Evolutionary conservation across 2,888 invertebrate genomes (phyloP).

Genomic region (Andrena trimmerana): DNA sequence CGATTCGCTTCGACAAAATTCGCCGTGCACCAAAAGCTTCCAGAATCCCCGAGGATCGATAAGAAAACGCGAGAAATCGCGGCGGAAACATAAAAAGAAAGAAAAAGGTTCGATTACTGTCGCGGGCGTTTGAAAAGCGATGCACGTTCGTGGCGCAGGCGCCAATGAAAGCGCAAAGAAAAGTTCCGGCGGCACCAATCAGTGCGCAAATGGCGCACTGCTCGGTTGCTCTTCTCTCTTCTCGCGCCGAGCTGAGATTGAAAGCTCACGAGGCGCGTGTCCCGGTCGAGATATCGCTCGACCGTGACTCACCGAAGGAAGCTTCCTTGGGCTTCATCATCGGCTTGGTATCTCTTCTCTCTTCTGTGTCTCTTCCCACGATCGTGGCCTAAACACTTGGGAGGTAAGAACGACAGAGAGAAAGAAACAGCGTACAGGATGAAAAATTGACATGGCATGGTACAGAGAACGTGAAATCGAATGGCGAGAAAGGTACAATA

Average conservation of each 20-base stretch:
- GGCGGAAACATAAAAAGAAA: neutral
- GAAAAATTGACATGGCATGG: constrained; percentile 73
- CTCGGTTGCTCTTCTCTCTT: constrained; percentile 68
- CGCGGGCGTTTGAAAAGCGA: neutral
- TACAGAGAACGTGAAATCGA: constrained; percentile 73
- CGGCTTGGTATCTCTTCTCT: constrained; percentile 26
- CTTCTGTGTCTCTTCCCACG: constrained; percentile 56
- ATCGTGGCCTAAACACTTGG: constrained; percentile 79
- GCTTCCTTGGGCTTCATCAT: constrained; percentile 9
- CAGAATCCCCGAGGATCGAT: neutral
- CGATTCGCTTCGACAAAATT: constrained; percentile 17
- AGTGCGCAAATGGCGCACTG: constrained; percentile 74
- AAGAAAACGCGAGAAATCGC: neutral
- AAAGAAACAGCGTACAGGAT: constrained; percentile 57
- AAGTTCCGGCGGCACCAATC: constrained; percentile 55
- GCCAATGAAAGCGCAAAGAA: constrained; percentile 39
- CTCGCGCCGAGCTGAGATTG: constrained; percentile 31
- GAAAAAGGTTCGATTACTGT: neutral
- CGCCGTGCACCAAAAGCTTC: neutral
- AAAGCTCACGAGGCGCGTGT: constrained; percentile 18
- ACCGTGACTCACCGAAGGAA: constrained; percentile 64
- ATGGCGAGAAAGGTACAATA: constrained; percentile 77
- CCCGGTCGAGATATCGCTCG: constrained; percentile 83
- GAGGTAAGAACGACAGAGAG: constrained; percentile 64
- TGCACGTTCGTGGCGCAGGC: constrained; percentile 44